Evolutionary conservation across 2,113 vertebrate species (phyloP).

Genomic region (Calyptommatus sinebrachiatus): DNA sequence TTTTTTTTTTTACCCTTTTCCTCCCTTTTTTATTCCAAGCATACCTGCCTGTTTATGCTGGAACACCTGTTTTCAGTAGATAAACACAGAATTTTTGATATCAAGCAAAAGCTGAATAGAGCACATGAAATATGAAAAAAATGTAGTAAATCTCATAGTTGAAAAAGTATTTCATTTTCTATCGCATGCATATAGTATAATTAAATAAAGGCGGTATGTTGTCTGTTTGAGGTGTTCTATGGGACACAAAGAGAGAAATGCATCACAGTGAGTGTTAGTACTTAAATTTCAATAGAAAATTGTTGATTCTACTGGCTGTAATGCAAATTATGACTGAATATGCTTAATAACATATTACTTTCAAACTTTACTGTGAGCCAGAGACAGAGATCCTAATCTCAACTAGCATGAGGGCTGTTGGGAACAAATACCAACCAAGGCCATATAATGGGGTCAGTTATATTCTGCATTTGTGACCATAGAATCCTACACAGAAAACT

Average conservation of each 20-base stretch:
- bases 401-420: neutral
- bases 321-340: neutral
- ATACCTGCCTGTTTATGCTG: conserved; percentile 53
- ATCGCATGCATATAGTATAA: neutral
- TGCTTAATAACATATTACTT: too few species aligned
- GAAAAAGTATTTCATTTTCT: conserved; percentile 1
- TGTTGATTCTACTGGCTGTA: neutral
- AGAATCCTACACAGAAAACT: too few species aligned
- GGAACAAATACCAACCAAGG: neutral
- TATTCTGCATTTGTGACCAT: neutral
- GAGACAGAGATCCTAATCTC: neutral
- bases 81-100: conserved; percentile 38
- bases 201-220: neutral
- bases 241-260: accelerated
- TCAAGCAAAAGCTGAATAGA: conserved; percentile 12
- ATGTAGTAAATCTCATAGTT: accelerated
- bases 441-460: neutral
- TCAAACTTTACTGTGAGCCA: neutral
- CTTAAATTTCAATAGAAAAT: neutral
- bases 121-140: neutral
- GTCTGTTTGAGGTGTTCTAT: too few species aligned
- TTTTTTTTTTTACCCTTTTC: conserved; percentile 25
- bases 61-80: conserved; percentile 51
- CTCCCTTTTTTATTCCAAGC: conserved; percentile 31
- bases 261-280: neutral